phyloP scores from a whole-genome alignment of 1,140 invertebrate species.

The Trachymyrmex cornetzi region DNA sequence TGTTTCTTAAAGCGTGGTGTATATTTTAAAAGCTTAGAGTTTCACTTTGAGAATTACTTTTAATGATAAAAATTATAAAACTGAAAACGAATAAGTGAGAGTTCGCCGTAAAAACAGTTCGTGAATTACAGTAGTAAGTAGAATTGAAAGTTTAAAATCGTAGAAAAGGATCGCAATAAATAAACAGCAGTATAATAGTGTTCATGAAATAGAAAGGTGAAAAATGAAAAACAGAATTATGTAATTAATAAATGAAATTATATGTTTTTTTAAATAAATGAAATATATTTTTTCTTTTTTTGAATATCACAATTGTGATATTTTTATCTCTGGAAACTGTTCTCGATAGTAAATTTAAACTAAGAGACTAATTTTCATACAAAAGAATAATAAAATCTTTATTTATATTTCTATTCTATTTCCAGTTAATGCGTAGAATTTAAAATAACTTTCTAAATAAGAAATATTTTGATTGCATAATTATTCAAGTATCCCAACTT shows the following conservation, averaged over 20 bases:
- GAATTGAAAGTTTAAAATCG: conserved; percentile 17
- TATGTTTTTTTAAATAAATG: background rate
- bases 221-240: conserved; percentile 5
- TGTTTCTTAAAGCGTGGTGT: background rate
- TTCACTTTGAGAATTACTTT: conserved; percentile 8
- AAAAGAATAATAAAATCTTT: background rate
- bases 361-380: background rate
- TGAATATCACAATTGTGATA: background rate
- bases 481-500: background rate
- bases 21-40: background rate
- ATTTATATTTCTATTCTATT: background rate
- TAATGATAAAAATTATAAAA: conserved; percentile 25
- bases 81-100: conserved; percentile 12
- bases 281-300: background rate
- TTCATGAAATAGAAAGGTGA: background rate
- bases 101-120: background rate
- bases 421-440: background rate
- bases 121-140: background rate
- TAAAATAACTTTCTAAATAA: background rate
- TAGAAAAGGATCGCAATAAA: background rate
- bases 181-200: background rate
- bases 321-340: background rate
- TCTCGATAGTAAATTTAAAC: background rate
- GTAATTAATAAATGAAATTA: conserved; percentile 4
- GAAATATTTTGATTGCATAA: background rate